Conservation (phyloP, 92 coral and sea anemone genomes). For the Desmophyllum pertusum region DNA sequence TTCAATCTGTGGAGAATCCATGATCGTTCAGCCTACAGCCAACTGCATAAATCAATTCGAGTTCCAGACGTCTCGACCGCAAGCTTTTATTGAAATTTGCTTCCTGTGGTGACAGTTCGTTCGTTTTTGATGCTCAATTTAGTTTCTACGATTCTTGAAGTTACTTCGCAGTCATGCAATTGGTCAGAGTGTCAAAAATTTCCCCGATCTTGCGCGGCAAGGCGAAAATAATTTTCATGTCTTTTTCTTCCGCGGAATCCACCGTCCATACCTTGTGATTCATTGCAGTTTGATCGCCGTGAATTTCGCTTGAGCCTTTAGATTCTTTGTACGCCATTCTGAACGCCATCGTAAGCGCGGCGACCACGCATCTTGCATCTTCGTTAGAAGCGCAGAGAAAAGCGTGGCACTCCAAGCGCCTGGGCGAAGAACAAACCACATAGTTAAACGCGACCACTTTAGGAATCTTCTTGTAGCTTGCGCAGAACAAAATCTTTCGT, state of each 20-base stretch:
- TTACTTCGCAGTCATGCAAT: constrained; percentile 27
- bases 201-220: constrained; percentile 52
- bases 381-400: constrained; percentile 45
- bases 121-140: constrained; percentile 4
- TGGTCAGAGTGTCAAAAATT: constrained; percentile 46
- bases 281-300: constrained; percentile 11
- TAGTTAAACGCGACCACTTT: constrained; percentile 81
- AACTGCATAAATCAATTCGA: constrained; percentile 8
- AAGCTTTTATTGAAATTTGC: background rate
- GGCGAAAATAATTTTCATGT: constrained; percentile 32
- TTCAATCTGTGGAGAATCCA: too few relatives aligned
- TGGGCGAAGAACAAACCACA: constrained; percentile 43
- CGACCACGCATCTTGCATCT: constrained; percentile 66
- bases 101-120: background rate
- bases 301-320: background rate
- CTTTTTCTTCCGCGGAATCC: constrained; percentile 46
- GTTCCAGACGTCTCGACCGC: constrained; percentile 22
- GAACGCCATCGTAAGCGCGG: constrained; percentile 68
- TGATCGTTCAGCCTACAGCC: too few relatives aligned
- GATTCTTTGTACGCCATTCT: constrained; percentile 51
- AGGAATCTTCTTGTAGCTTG: constrained; percentile 79
- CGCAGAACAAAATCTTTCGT: constrained; percentile 71
- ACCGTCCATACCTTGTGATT: constrained; percentile 36
- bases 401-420: constrained; percentile 67
- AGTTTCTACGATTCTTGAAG: background rate